phyloP scores from a whole-genome alignment of 2,113 vertebrate species.

The Stegostoma tigrinum region DNA sequence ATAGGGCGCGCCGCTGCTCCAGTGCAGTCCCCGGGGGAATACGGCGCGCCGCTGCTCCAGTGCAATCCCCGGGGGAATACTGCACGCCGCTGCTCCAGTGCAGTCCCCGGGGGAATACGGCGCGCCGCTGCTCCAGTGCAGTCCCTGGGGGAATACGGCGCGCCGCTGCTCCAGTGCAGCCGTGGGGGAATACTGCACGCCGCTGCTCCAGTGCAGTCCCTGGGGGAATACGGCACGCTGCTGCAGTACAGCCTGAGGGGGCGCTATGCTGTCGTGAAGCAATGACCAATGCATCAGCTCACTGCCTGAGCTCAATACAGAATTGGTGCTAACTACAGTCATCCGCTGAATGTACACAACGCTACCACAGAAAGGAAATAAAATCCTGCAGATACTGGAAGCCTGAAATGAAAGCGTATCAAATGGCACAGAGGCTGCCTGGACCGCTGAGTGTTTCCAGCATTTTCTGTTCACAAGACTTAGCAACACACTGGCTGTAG shows the following conservation, averaged over 20 bases:
- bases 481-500: neutral
- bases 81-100: no score
- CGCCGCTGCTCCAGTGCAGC: no score
- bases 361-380: no score
- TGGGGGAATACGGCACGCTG: neutral
- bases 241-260: neutral
- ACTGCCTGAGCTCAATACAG: neutral
- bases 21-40: no score
- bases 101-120: neutral
- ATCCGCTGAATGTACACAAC: neutral
- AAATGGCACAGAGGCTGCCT: no score
- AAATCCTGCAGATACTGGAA: no score
- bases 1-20: no score
- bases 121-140: neutral
- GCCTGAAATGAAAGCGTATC: no score
- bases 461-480: neutral
- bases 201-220: no score
- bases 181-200: no score
- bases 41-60: no score
- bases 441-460: neutral
- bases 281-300: neutral
- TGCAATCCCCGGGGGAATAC: no score
- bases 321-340: neutral
- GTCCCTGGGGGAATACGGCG: neutral
- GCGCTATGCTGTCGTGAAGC: neutral